Evolutionary conservation across 1,140 invertebrate species (phyloP).

Genomic region (Ceratitis capitata): DNA sequence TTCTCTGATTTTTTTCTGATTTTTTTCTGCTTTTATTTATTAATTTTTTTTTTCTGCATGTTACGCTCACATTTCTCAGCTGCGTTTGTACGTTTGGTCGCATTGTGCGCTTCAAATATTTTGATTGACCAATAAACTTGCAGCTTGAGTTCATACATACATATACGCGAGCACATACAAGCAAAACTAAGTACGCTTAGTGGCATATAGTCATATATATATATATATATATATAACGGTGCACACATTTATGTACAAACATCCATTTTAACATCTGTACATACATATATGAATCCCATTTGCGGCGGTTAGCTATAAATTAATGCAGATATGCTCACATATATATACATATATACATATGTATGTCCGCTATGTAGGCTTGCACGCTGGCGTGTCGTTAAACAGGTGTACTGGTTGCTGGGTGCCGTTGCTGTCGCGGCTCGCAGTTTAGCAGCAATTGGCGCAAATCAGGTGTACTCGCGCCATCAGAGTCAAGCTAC

Average conservation of each 20-base stretch:
- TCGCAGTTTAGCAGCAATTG: not conserved
- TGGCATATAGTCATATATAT: no score
- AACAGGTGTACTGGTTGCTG: not conserved
- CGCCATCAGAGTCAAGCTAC: no score
- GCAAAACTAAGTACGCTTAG: no score
- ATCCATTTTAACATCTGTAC: not conserved
- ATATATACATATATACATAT: no score
- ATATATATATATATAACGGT: not conserved
- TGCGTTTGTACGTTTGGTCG: not conserved
- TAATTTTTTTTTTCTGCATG: not conserved
- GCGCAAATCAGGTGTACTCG: not conserved
- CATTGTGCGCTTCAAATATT: conserved; percentile 11
- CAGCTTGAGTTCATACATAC: not conserved
- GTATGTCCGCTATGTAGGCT: no score
- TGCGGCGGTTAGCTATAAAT: not conserved
- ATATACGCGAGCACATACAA: not conserved
- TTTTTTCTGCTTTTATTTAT: not conserved
- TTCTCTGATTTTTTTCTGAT: no score
- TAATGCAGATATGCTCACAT: not conserved
- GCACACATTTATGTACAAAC: not conserved
- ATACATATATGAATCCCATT: not conserved
- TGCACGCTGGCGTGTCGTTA: not conserved
- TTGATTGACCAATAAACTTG: conserved; percentile 36
- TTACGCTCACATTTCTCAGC: conserved; percentile 26
- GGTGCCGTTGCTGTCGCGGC: not conserved